Base-by-base conservation (phyloP, 2,888 invertebrate genomes). In the Scelioninae gen. 1 region DNA sequence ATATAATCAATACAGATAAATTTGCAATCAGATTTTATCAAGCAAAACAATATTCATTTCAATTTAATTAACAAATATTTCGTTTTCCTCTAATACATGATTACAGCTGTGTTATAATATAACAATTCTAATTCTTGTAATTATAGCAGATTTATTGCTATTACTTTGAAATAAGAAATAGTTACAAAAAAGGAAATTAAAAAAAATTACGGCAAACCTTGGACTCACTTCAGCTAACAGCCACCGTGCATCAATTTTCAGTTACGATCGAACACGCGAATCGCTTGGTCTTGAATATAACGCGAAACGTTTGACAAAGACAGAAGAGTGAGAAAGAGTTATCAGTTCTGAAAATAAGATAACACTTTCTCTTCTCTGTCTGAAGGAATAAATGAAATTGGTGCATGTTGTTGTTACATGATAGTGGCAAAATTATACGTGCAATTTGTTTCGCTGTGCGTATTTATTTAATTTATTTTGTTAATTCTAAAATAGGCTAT, bases 211-310 rank as follows among this genome's bases (percentile, higher is more conserved):
- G n/a, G n/a, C n/a, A n/a, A n/a, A n/a, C n/a, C n/a, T n/a, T n/a
- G n/a, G n/a, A n/a, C n/a, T n/a, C n/a, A n/a, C n/a, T n/a, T n/a
- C n/a, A n/a, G n/a, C n/a, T n/a, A n/a, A n/a, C n/a, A n/a, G n/a
- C n/a, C n/a, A n/a, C n/a, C n/a, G n/a, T n/a, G n/a, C 58, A 40
- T 38, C 16, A 58, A 58, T 58, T 58, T 23, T 40, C 58, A 58
- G 58, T 58, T 58, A 16, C 7, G 23, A 10, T 40, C 23, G 38
- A 40, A 58, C 40, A 58, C 40, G 40, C 58, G 58, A 40, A 38
- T 58, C 11, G 40, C 32, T 58, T 58, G 23, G 38, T 8, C 40
- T 40, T 15, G 23, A 55, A 40, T 7, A 56, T 56, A 9, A 34
- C 16, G 31, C 15, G 56, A 56, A 38, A 13, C 34, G 15, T n/a